A percentile compares a stretch with the other conserved stretches of the same genome.
phyloP scores from a whole-genome alignment of 2,113 vertebrate species.

The Glaucomys volans region DNA sequence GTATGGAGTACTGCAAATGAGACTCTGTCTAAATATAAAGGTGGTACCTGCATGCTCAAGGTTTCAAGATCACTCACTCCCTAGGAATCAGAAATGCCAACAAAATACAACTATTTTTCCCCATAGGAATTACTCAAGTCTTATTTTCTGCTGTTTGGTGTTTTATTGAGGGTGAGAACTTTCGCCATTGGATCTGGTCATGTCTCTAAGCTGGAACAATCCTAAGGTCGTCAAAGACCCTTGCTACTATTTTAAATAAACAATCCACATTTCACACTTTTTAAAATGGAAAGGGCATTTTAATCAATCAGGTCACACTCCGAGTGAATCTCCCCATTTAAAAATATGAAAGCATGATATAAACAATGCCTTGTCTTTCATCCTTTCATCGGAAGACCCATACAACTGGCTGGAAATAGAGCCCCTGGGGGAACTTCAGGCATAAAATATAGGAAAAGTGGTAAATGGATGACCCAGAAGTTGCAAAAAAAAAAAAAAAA shows the following conservation, averaged over 20 bases:
- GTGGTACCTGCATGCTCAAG: neutral
- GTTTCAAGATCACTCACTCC: neutral
- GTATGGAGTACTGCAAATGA: neutral
- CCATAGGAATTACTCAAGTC: neutral
- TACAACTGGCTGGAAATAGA: neutral
- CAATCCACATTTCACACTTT: neutral
- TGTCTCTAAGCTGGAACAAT: neutral
- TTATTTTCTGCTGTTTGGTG: neutral
- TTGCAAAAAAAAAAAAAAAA: neutral
- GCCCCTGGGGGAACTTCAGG: neutral
- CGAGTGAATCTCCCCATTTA: neutral
- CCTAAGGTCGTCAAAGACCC: neutral
- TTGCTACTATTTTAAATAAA: neutral
- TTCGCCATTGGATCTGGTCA: neutral
- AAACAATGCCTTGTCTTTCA: neutral
- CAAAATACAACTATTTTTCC: neutral
- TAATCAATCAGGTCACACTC: neutral
- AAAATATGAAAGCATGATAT: neutral
- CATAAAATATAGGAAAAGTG: neutral
- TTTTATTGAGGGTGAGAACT: neutral
- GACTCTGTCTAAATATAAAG: neutral
- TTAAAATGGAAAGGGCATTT: neutral
- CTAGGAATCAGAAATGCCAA: neutral
- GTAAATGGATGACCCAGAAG: neutral
- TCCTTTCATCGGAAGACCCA: neutral